A percentile compares a stretch with the other conserved stretches of the same genome.
Evolutionary conservation across 2,113 vertebrate species (phyloP).

Genomic region (Elgaria multicarinata): DNA sequence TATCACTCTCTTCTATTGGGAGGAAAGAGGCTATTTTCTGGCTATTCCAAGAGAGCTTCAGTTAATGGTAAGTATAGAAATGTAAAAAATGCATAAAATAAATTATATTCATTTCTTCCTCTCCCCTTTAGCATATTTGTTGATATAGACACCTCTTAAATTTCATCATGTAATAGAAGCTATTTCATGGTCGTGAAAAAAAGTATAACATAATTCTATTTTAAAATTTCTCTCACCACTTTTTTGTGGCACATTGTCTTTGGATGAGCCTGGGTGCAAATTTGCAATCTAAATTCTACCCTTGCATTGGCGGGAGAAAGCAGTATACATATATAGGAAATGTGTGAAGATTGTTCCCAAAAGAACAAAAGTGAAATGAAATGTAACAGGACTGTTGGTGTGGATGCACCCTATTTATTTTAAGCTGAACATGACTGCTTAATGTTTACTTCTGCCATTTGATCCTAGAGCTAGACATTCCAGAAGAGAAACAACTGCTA

Average conservation of each 20-base stretch:
- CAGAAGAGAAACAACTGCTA: slow-evolving; percentile 84
- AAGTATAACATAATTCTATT: not conserved
- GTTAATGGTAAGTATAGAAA: no score
- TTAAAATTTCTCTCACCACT: not conserved
- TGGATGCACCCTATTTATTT: slow-evolving; percentile 5
- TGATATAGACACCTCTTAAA: not conserved
- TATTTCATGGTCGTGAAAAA: not conserved
- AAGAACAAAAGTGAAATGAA: not conserved
- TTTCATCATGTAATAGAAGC: not conserved
- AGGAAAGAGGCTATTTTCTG: not conserved
- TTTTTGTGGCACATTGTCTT: not conserved
- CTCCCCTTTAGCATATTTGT: not conserved
- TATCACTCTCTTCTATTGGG: not conserved
- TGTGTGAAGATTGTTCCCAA: not conserved
- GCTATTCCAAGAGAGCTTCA: no score
- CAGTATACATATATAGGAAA: not conserved
- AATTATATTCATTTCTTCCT: not conserved
- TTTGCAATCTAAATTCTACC: not conserved
- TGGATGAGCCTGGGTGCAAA: not conserved
- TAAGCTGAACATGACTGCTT: slow-evolving; percentile 28
- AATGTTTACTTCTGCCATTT: slow-evolving; percentile 54
- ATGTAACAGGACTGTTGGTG: not conserved
- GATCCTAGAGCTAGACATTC: slow-evolving; percentile 72
- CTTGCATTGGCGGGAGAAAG: not conserved
- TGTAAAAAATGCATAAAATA: no score